These are phyloP conservation scores for Cephalopholis sonnerati DNA, from an alignment of 2,113 vertebrate species.

Conservation along the genomic window DNA sequence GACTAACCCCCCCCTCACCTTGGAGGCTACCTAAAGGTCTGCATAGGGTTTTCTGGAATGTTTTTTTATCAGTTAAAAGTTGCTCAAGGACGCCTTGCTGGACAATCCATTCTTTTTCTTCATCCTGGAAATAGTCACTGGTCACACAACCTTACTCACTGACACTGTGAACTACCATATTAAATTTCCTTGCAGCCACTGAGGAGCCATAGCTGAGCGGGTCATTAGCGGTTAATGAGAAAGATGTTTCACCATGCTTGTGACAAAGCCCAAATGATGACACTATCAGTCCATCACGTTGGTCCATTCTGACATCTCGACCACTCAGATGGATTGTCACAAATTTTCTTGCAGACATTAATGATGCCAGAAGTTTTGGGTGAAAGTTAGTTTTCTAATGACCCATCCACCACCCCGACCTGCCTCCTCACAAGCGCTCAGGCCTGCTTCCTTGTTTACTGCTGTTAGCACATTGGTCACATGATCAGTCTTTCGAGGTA, in stretches of 20 bases:
- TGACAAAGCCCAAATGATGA: not conserved
- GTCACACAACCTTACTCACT: not conserved
- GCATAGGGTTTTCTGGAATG: conserved; percentile 46
- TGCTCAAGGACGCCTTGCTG: not conserved
- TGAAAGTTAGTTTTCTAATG: too few relatives aligned
- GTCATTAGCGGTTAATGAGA: not conserved
- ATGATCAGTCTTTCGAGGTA: too few relatives aligned
- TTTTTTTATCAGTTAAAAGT: conserved; percentile 43
- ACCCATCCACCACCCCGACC: too few relatives aligned
- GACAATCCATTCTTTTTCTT: conserved; percentile 1
- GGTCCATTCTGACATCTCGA: not conserved
- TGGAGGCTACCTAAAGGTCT: conserved; percentile 1
- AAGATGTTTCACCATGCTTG: not conserved
- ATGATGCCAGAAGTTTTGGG: too few relatives aligned
- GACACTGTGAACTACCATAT: not conserved
- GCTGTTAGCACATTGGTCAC: too few relatives aligned
- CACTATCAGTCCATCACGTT: not conserved
- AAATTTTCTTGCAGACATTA: not conserved
- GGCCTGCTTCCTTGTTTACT: too few relatives aligned
- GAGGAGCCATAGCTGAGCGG: not conserved
- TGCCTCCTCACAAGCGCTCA: too few relatives aligned
- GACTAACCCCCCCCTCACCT: conserved; percentile 34
- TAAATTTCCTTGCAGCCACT: not conserved
- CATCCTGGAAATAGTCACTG: not conserved
- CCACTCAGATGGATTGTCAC: not conserved